Percentiles rank a stretch among this genome's conserved stretches.
phyloP scores from a whole-genome alignment of 2,888 invertebrate genomes.

The Formica aserva region DNA sequence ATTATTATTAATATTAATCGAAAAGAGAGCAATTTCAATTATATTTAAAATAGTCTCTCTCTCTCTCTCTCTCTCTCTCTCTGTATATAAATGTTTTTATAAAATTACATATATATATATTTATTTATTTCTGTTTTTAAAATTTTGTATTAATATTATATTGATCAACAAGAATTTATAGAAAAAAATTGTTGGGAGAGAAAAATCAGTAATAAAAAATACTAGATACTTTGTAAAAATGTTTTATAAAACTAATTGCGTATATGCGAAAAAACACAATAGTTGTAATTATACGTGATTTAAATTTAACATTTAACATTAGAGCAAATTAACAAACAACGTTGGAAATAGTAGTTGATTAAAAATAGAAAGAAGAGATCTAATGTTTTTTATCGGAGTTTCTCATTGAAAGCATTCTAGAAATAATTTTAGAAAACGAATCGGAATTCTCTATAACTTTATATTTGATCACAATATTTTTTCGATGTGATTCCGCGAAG shows the following conservation, averaged over 20 bases:
- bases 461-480: slow-evolving; percentile 60
- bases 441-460: slow-evolving; percentile 69
- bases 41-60: neutral
- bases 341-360: neutral
- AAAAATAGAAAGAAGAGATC: slow-evolving; percentile 41
- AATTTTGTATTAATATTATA: neutral
- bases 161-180: neutral
- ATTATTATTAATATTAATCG: neutral
- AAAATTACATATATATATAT: neutral
- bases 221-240: neutral
- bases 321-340: slow-evolving; percentile 11
- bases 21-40: neutral
- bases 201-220: neutral
- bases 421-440: slow-evolving; percentile 67
- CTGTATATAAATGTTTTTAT: no score
- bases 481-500: slow-evolving; percentile 43
- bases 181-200: neutral
- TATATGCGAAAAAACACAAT: neutral
- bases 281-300: slow-evolving; percentile 28
- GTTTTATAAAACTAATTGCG: neutral
- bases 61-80: no score
- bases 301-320: slow-evolving; percentile 24
- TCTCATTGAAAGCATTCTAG: slow-evolving; percentile 37
- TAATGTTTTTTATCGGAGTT: slow-evolving; percentile 62
- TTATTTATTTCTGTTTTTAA: neutral